A percentile compares a stretch with the other conserved stretches of the same genome.
Evolutionary conservation across 2,797 vertebrate species (phyloP).

Genomic region (Alca torda): DNA sequence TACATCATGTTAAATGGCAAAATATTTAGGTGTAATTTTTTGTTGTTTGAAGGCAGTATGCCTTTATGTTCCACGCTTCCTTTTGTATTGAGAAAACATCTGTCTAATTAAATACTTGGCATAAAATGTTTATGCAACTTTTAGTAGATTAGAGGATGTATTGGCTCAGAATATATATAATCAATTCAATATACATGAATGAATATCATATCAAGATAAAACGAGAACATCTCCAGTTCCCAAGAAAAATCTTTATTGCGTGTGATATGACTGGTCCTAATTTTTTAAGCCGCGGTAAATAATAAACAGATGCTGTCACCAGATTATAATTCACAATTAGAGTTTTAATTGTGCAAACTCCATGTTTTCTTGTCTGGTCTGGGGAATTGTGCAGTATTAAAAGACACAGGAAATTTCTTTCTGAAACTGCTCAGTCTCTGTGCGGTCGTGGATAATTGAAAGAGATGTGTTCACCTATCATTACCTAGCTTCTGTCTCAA

Average conservation of each 20-base stretch:
- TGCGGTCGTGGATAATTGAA: not conserved
- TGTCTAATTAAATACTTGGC: conserved; percentile 54
- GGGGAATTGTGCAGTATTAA: not conserved
- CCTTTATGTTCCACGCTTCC: not conserved
- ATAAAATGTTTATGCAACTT: conserved; percentile 32
- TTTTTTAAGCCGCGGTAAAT: conserved; percentile 49
- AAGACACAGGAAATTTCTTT: not conserved
- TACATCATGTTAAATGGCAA: not conserved
- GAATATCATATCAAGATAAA: conserved; percentile 33
- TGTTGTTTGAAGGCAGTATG: not conserved
- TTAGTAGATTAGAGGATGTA: conserved; percentile 26
- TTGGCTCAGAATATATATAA: conserved; percentile 13
- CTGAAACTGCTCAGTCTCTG: not conserved
- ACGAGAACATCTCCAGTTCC: not conserved
- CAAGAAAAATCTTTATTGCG: not conserved
- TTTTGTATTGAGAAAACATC: conserved; percentile 46
- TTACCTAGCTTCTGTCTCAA: not conserved
- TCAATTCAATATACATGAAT: conserved; percentile 34
- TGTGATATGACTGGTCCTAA: not conserved
- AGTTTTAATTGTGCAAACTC: not conserved
- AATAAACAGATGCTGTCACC: conserved; percentile 37
- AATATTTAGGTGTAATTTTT: not conserved
- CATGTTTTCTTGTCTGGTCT: not conserved
- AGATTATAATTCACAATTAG: conserved; percentile 46
- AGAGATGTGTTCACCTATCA: conserved; percentile 6